Conservation (phyloP, 2,113 vertebrate species). For the Taurulus bubalis region DNA sequence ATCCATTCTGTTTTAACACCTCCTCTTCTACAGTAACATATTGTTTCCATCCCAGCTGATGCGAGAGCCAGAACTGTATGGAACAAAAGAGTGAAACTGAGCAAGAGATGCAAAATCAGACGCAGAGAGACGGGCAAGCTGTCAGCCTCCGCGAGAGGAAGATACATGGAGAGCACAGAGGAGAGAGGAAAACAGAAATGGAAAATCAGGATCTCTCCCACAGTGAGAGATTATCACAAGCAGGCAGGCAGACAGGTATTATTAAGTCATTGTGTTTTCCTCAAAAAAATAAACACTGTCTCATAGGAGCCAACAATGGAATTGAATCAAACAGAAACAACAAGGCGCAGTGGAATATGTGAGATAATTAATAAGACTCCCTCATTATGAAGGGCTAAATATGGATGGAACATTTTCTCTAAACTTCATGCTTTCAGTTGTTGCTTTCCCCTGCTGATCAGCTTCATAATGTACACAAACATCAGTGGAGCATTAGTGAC, state of each 20-base stretch:
- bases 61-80: slow-evolving; percentile 22
- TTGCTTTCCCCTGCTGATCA: slow-evolving; percentile 5
- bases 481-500: background rate
- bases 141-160: slow-evolving; percentile 5
- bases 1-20: slow-evolving; percentile 4
- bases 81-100: slow-evolving; percentile 36
- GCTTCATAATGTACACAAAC: slow-evolving; percentile 5
- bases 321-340: slow-evolving; percentile 49
- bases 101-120: slow-evolving; percentile 64
- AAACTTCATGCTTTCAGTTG: slow-evolving; percentile 36
- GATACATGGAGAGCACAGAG: slow-evolving; percentile 14
- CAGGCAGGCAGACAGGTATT: slow-evolving; percentile 28
- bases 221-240: slow-evolving; percentile 28
- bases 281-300: slow-evolving; percentile 14
- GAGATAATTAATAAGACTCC: slow-evolving; percentile 53
- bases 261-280: slow-evolving; percentile 26
- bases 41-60: slow-evolving; percentile 6
- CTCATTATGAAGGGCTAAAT: slow-evolving; percentile 68
- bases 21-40: slow-evolving; percentile 13
- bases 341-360: slow-evolving; percentile 19
- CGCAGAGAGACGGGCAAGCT: slow-evolving; percentile 10
- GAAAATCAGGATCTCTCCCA: slow-evolving; percentile 56
- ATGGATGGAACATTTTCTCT: slow-evolving; percentile 54
- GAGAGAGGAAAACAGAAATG: slow-evolving; percentile 33
- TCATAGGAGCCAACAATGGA: slow-evolving; percentile 39